Base-by-base conservation (phyloP, 2,113 vertebrate genomes). In the Psilopsiagon aymara region DNA sequence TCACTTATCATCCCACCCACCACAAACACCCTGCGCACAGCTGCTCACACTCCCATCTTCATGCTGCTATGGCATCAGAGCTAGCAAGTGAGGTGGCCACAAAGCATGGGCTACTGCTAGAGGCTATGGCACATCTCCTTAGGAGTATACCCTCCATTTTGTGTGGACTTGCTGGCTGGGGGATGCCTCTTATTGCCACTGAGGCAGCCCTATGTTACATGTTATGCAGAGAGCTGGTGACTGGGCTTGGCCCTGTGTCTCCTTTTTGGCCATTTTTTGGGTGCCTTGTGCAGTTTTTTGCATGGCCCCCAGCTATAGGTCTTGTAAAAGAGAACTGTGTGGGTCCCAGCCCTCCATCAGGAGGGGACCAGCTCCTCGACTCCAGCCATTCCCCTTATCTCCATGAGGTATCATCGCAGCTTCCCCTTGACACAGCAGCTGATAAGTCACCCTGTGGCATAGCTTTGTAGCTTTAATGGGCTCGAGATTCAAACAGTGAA, bases 61-160 rank as follows among this genome's bases (percentile, higher is more conserved):
- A 11, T 3, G 5, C 21, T 84, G 10, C 18, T 53, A 4, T 62
- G 21, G 19, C 2, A 4, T 11, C 33, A 68, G 39, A 55, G 24
- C 10, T 62, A 82, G 35, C 49, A 79, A 10, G 29, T 1, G 2
- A 11, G 2, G 9, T 67, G 35, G 28, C 35, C 17, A 14, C 1
- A 1, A 73, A 52, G 23, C 24, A n/a, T 1, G 0, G 11, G 9
- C 23, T 46, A 9, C 7, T 57, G 13, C 16, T 85, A 2, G 0
- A 60, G 51, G 15, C n/a, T 6, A 1, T 60, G 43, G 46, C 1
- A 9, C 16, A 25, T 23, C 11, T 84, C 17, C 25, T 70, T 31
- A 19, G 51, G 19, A 31, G 8, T 5, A 75, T 10, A 23, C 5
- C 6, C 20, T 83, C 27, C 4, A 1, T 35, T 82, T 62, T 35